These are phyloP conservation scores for Falco berigora DNA, from an alignment of 2,797 vertebrate species.

Conservation along the genomic window DNA sequence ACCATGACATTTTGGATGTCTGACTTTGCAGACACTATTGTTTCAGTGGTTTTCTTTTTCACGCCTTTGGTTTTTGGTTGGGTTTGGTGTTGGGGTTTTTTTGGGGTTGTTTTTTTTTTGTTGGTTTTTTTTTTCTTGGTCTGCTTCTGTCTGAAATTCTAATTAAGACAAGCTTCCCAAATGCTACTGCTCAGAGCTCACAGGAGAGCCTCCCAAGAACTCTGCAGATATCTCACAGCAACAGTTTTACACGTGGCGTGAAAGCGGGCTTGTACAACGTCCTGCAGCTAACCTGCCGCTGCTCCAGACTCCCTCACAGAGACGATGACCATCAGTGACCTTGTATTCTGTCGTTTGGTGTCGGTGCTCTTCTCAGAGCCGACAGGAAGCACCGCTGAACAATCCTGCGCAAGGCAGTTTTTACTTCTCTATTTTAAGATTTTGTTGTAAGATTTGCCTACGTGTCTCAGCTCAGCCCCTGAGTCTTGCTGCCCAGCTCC, in stretches of 20 bases:
- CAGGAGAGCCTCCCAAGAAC: not conserved
- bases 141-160: slow-evolving; percentile 17
- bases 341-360: not conserved
- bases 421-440: slow-evolving; percentile 20
- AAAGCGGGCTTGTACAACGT: not conserved
- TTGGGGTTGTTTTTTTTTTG: not conserved
- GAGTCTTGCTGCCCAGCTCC: not conserved
- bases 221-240: not conserved
- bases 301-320: not conserved
- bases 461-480: not conserved
- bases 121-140: not conserved
- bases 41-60: not conserved
- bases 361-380: not conserved
- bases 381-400: slow-evolving; percentile 29
- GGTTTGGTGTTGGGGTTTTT: not conserved
- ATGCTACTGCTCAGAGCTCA: not conserved
- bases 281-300: not conserved
- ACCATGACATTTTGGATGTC: slow-evolving; percentile 6
- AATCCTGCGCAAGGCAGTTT: not conserved
- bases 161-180: not conserved
- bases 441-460: not conserved
- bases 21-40: slow-evolving; percentile 19
- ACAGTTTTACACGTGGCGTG: not conserved
- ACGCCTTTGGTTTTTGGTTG: not conserved
- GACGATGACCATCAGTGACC: not conserved